These are phyloP conservation scores for Corythornis leucogaster DNA, from an alignment of 2,797 vertebrate species.

Conservation along the genomic window DNA sequence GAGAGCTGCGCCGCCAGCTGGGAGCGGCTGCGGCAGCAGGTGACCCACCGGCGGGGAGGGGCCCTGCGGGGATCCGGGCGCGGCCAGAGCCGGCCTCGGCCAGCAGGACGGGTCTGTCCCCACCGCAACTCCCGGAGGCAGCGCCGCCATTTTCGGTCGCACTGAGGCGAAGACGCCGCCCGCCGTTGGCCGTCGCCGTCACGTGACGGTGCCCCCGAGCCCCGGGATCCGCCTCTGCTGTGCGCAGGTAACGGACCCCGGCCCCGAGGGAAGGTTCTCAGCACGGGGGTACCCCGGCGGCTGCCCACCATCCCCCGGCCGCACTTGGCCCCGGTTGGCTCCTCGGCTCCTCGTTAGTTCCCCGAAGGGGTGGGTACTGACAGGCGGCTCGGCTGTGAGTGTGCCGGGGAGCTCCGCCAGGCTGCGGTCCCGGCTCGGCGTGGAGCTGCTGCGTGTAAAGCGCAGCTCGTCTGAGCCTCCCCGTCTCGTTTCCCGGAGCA, in stretches of 20 bases:
- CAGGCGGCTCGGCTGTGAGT: neutral
- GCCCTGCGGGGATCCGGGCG: neutral
- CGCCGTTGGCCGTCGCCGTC: neutral
- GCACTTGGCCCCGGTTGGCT: too few species aligned
- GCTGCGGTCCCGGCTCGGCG: neutral
- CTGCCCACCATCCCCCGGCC: too few species aligned
- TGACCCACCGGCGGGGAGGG: neutral
- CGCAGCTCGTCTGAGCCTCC: neutral
- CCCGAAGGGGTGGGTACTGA: neutral
- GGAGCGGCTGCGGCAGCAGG: neutral
- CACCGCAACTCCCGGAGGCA: neutral
- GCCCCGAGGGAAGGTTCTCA: too few species aligned
- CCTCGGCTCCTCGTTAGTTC: too few species aligned
- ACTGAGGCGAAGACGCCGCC: neutral
- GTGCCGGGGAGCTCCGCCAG: neutral
- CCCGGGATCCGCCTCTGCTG: neutral
- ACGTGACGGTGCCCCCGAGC: neutral
- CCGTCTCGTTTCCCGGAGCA: neutral
- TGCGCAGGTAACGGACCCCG: neutral
- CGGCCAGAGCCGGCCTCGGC: neutral
- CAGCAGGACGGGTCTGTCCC: too few species aligned
- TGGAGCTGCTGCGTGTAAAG: too few species aligned
- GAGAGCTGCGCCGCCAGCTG: neutral
- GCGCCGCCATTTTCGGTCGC: neutral
- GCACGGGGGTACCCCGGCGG: too few species aligned